A percentile compares a stretch with the other conserved stretches of the same genome.
These are phyloP conservation scores for Lordiphosa clarofinis DNA, from an alignment of 1,140 invertebrate genomes.

Conservation along the genomic window DNA sequence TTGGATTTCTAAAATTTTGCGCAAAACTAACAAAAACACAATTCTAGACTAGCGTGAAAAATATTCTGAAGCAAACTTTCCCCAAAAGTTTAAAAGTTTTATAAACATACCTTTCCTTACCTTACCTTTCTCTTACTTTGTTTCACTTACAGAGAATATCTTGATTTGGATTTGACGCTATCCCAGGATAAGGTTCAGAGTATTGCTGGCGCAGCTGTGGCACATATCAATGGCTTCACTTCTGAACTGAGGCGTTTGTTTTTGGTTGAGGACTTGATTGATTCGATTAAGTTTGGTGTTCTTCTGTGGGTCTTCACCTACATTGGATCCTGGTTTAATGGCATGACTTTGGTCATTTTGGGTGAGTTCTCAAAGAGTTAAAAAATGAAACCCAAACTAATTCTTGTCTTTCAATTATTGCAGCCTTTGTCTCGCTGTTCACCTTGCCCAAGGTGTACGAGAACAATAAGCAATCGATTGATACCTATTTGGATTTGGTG, in stretches of 20 bases:
- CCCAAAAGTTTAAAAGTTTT: too few species aligned
- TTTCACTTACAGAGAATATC: constrained; percentile 85
- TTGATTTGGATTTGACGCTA: constrained; percentile 92
- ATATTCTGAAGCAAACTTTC: too few species aligned
- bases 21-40: too few species aligned
- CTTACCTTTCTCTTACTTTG: too few species aligned
- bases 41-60: too few species aligned
- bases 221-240: constrained; percentile 90
- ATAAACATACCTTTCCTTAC: too few species aligned
- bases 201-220: constrained; percentile 89
- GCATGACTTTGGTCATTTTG: constrained; percentile 96
- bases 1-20: too few species aligned
- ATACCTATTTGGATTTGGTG: constrained; percentile 94
- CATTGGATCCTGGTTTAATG: constrained; percentile 98
- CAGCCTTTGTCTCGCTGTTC: constrained; percentile 95
- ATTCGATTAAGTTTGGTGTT: constrained; percentile 96
- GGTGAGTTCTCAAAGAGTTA: constrained; percentile 82
- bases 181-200: constrained; percentile 93
- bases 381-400: background rate
- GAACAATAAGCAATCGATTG: constrained; percentile 97
- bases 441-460: constrained; percentile 98
- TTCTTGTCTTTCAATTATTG: constrained; percentile 4
- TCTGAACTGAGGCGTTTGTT: constrained; percentile 94
- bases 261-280: constrained; percentile 96
- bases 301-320: constrained; percentile 97